Conservation (phyloP, 1,140 invertebrate species). For the Caenorhabditis latens region DNA sequence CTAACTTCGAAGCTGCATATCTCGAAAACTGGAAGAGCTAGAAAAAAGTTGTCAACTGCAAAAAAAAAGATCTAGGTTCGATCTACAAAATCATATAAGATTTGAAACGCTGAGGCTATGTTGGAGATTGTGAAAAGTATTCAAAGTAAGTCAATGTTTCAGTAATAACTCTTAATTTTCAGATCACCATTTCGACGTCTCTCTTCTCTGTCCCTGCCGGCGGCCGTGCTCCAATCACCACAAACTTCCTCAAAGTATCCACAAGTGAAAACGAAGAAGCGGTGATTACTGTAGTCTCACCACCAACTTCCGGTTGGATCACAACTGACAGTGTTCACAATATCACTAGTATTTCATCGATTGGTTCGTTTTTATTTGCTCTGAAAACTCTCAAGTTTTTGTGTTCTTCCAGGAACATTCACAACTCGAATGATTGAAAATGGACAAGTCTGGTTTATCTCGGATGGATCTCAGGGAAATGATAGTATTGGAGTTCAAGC, state of each 20-base stretch:
- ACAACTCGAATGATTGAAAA: constrained; percentile 42
- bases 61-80: too few relatives aligned
- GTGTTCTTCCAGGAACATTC: constrained; percentile 18
- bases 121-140: too few relatives aligned
- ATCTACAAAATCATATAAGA: too few relatives aligned
- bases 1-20: too few relatives aligned
- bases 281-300: constrained; percentile 49
- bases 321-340: constrained; percentile 38
- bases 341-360: constrained; percentile 43
- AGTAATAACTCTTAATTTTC: neutral
- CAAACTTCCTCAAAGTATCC: constrained; percentile 22
- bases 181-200: constrained; percentile 30
- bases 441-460: constrained; percentile 38
- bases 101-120: too few relatives aligned
- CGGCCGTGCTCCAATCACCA: constrained; percentile 13
- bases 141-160: neutral
- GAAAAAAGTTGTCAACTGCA: too few relatives aligned
- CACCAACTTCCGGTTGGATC: constrained; percentile 59
- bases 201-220: constrained; percentile 25
- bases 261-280: constrained; percentile 50
- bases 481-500: constrained; percentile 39
- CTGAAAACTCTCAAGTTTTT: neutral
- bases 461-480: constrained; percentile 35
- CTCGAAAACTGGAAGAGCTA: too few relatives aligned
- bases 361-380: neutral